These are phyloP conservation scores for Peromyscus maniculatus DNA, from an alignment of 2,113 vertebrate species.

Conservation along the genomic window DNA sequence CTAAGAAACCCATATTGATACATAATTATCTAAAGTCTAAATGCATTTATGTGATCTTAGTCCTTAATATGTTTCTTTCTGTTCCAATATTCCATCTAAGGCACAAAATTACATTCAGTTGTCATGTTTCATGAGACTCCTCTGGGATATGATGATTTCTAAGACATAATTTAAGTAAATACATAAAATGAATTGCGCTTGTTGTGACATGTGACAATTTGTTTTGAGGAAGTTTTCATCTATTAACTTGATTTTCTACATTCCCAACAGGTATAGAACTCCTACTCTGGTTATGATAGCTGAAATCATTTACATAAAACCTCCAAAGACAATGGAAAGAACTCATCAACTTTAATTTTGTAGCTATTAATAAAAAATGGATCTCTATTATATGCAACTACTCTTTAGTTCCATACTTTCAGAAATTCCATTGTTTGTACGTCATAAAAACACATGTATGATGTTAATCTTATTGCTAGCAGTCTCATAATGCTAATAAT, in stretches of 20 bases:
- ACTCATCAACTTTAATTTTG: conserved; percentile 44
- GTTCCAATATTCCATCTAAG: not conserved
- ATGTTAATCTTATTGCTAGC: not conserved
- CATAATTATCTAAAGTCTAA: not conserved
- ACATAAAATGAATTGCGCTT: conserved; percentile 22
- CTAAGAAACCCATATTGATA: not conserved
- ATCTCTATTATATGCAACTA: not conserved
- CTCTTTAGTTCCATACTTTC: not conserved
- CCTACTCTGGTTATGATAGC: not conserved
- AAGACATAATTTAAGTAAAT: conserved; percentile 9
- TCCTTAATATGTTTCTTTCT: conserved; percentile 5
- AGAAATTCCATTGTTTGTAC: conserved; percentile 33
- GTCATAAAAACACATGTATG: not conserved
- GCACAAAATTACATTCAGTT: not conserved
- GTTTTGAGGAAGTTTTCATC: conserved; percentile 45
- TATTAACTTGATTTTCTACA: conserved; percentile 33
- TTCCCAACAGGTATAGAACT: conserved; percentile 5
- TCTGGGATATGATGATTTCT: conserved; percentile 6
- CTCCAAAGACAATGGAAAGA: conserved; percentile 15
- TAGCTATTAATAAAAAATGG: conserved; percentile 32
- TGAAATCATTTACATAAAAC: conserved; percentile 35
- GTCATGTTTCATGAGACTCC: not conserved
- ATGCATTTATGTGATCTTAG: not conserved
- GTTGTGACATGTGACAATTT: conserved; percentile 35
- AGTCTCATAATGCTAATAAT: not conserved